These are phyloP conservation scores for Rhyacophila brunnea DNA, from an alignment of 1,140 invertebrate species.

Conservation along the genomic window DNA sequence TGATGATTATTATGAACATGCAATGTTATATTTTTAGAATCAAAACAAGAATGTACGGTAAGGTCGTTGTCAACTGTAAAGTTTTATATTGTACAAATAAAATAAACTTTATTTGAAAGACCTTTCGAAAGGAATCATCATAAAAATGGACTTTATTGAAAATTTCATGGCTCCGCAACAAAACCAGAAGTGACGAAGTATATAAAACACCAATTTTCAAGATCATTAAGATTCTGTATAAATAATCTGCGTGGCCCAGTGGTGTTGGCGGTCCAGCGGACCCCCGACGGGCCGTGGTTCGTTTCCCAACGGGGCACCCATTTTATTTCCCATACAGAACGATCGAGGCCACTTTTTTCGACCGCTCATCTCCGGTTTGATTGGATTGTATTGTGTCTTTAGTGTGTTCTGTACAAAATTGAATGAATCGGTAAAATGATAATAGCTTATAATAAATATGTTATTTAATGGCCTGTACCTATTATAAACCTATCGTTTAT, in stretches of 20 bases:
- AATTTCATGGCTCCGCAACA: slow-evolving; percentile 14
- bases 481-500: too few species aligned
- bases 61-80: too few species aligned
- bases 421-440: slow-evolving; percentile 4
- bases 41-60: too few species aligned
- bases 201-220: slow-evolving; percentile 33
- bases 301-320: slow-evolving; percentile 1
- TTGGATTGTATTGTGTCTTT: slow-evolving; percentile 26
- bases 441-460: too few species aligned
- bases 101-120: too few species aligned
- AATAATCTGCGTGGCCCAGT: slow-evolving; percentile 19
- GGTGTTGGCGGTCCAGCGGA: slow-evolving; percentile 13
- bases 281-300: slow-evolving; percentile 13
- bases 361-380: slow-evolving; percentile 9
- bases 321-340: slow-evolving; percentile 12
- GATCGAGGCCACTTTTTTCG: slow-evolving; percentile 10
- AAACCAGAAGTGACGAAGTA: slow-evolving; percentile 37
- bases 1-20: too few species aligned
- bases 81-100: too few species aligned
- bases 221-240: slow-evolving; percentile 30
- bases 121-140: too few species aligned
- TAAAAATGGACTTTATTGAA: too few species aligned
- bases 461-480: too few species aligned
- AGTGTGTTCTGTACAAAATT: slow-evolving; percentile 19
- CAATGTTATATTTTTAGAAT: too few species aligned